These are phyloP conservation scores for Sycobia sp. DNA, from an alignment of 1,140 invertebrate species.

Conservation along the genomic window DNA sequence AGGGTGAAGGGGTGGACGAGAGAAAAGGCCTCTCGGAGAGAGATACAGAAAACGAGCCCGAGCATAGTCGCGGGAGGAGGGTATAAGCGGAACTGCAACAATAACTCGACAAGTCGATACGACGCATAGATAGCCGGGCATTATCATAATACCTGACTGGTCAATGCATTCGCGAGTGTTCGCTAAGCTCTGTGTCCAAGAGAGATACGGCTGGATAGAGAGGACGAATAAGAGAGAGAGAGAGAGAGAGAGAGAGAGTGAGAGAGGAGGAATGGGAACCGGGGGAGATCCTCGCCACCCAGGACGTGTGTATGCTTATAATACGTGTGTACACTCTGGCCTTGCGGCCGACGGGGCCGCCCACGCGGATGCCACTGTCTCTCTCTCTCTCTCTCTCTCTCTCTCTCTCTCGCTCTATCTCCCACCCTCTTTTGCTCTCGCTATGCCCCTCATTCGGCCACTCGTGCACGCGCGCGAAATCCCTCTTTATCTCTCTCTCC, in stretches of 20 bases:
- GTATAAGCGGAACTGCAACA: slow-evolving; percentile 35
- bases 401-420: neutral
- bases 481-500: slow-evolving; percentile 12
- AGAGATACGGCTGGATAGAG: neutral
- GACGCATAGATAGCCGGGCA: slow-evolving; percentile 44
- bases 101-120: slow-evolving; percentile 49
- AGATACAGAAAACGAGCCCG: neutral
- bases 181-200: neutral
- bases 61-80: neutral
- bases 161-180: slow-evolving; percentile 28
- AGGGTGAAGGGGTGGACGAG: too few relatives aligned
- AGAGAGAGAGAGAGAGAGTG: neutral
- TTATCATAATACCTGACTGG: slow-evolving; percentile 46
- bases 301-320: slow-evolving; percentile 13
- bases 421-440: too few relatives aligned
- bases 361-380: slow-evolving; percentile 18
- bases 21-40: neutral
- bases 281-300: slow-evolving; percentile 33
- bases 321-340: neutral
- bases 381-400: slow-evolving; percentile 2
- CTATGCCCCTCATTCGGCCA: too few relatives aligned
- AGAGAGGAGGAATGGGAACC: slow-evolving; percentile 20
- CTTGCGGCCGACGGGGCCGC: slow-evolving; percentile 26
- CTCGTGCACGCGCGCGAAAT: neutral
- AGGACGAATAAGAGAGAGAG: neutral